phyloP scores from a whole-genome alignment of 2,113 vertebrate genomes.

The Sinocyclocheilus rhinocerous region DNA sequence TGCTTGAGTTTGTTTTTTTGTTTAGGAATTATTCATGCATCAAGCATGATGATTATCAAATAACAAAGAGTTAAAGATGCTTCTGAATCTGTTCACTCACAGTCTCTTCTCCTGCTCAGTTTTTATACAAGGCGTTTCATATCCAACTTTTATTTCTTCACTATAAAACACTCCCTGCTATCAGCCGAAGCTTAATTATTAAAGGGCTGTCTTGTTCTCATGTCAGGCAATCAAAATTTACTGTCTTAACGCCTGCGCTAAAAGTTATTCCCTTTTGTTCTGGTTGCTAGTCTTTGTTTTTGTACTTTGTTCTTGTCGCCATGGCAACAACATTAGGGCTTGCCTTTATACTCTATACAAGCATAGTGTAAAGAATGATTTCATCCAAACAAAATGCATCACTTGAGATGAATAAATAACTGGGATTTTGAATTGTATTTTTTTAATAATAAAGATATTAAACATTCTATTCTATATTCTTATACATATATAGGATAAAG shows the following conservation, averaged over 20 bases:
- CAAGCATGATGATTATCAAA: neutral
- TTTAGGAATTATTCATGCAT: neutral
- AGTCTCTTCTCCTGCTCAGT: neutral
- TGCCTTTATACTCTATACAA: neutral
- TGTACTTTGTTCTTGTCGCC: neutral
- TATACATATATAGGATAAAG: neutral
- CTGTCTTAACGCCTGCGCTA: neutral
- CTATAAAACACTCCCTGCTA: neutral
- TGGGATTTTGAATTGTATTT: neutral
- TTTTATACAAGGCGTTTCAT: neutral
- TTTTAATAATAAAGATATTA: no score
- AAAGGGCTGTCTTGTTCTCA: neutral
- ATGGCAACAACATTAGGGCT: neutral
- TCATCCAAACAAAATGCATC: neutral
- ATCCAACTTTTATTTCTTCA: neutral
- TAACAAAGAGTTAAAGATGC: no score
- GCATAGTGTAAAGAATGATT: neutral
- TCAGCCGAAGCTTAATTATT: neutral
- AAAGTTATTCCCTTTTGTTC: slow-evolving; percentile 11
- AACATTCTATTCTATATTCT: no score
- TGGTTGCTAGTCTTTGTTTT: neutral
- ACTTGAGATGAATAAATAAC: neutral
- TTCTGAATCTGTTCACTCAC: neutral
- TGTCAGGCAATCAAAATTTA: slow-evolving; percentile 7
- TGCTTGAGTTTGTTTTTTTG: neutral